phyloP scores from a whole-genome alignment of 2,888 invertebrate species.

The Baccha elongata region DNA sequence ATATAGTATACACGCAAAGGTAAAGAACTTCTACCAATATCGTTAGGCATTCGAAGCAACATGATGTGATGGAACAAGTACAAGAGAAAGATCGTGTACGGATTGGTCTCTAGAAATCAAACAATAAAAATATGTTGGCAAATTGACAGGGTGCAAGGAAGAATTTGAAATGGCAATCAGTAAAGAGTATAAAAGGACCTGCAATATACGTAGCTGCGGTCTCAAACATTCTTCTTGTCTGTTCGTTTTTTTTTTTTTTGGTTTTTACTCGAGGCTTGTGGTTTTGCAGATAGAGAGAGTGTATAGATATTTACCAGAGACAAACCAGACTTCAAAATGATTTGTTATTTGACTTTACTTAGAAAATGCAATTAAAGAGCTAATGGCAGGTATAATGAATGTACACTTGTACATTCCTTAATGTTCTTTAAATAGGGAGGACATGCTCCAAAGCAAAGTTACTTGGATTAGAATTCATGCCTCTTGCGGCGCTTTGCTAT shows the following conservation, averaged over 20 bases:
- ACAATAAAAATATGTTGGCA: slow-evolving; percentile 62
- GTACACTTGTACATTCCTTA: background rate
- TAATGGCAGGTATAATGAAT: slow-evolving; percentile 30
- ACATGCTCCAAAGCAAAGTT: background rate
- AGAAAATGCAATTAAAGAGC: slow-evolving; percentile 50
- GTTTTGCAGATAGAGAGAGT: background rate
- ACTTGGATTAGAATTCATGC: background rate
- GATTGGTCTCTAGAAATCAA: slow-evolving; percentile 29
- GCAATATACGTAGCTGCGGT: too few species aligned
- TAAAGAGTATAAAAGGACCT: slow-evolving; percentile 17
- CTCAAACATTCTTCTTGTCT: background rate
- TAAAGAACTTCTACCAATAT: too few species aligned
- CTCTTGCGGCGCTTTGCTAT: slow-evolving; percentile 6
- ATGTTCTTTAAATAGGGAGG: background rate
- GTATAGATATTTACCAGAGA: background rate
- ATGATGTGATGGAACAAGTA: slow-evolving; percentile 2
- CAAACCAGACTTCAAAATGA: slow-evolving; percentile 28
- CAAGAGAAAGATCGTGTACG: too few species aligned
- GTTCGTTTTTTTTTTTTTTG: background rate
- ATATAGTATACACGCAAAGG: too few species aligned
- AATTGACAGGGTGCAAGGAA: slow-evolving; percentile 62
- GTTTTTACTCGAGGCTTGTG: background rate
- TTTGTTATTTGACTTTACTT: slow-evolving; percentile 63
- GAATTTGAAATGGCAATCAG: slow-evolving; percentile 64
- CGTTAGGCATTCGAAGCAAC: background rate